These are phyloP conservation scores for Strigamia maritima DNA, from an alignment of 2,888 invertebrate species.

Conservation along the genomic window DNA sequence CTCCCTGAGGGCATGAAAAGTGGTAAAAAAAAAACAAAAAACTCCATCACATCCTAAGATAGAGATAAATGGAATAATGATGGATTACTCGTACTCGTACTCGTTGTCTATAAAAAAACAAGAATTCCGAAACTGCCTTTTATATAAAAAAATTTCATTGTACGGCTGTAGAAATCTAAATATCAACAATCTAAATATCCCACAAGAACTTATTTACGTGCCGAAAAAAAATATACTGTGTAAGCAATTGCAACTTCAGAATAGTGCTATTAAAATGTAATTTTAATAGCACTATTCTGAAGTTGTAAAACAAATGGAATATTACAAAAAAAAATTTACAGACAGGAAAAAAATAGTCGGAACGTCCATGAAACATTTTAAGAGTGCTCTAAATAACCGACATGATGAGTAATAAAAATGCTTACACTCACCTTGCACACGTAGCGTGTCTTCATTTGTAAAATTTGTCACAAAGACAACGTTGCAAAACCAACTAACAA, in stretches of 20 bases:
- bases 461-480: slow-evolving; percentile 12
- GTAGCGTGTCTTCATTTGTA: slow-evolving; percentile 6
- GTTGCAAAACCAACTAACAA: slow-evolving; percentile 31
- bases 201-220: background rate
- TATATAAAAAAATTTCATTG: background rate
- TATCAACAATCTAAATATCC: background rate
- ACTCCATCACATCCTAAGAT: slow-evolving; percentile 29
- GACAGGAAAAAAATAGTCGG: background rate
- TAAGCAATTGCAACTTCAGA: slow-evolving; percentile 2
- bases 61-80: slow-evolving; percentile 35
- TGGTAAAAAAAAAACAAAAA: slow-evolving; percentile 20
- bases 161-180: background rate
- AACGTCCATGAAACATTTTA: slow-evolving; percentile 27
- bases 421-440: background rate
- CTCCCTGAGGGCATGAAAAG: slow-evolving; percentile 31
- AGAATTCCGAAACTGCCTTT: background rate
- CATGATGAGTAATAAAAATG: slow-evolving; percentile 27
- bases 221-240: background rate
- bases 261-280: too few relatives aligned
- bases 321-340: background rate
- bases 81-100: background rate
- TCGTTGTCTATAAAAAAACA: slow-evolving; percentile 19
- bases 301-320: background rate
- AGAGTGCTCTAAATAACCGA: slow-evolving; percentile 30
- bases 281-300: background rate